Evolutionary conservation across 2,888 invertebrate species (phyloP).

Genomic region (Alloplasta piceator): DNA sequence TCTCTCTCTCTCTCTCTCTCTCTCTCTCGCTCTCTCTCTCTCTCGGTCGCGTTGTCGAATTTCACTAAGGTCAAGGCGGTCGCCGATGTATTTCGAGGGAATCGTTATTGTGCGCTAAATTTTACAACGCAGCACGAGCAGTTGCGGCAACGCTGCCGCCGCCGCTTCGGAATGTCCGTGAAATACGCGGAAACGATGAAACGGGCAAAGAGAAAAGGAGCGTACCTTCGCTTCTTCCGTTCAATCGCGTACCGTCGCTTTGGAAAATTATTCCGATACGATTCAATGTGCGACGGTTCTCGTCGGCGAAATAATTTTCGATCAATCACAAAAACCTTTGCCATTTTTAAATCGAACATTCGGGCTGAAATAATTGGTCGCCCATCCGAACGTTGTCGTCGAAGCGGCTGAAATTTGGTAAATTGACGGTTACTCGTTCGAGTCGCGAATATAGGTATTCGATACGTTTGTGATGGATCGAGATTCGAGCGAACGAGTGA

Average conservation of each 20-base stretch:
- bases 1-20: not conserved
- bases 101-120: constrained; percentile 1
- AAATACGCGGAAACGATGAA: constrained; percentile 40
- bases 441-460: not conserved
- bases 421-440: not conserved
- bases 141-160: constrained; percentile 9
- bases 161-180: constrained; percentile 28
- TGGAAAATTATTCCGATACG: not conserved
- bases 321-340: too few species aligned
- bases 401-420: not conserved
- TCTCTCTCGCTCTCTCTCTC: constrained; percentile 1
- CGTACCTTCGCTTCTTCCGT: constrained; percentile 7
- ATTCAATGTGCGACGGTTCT: not conserved
- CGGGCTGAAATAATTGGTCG: not conserved
- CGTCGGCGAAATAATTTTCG: not conserved
- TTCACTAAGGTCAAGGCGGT: too few species aligned
- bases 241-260: not conserved
- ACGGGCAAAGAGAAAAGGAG: not conserved
- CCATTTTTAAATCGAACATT: too few species aligned
- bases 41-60: not conserved
- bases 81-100: too few species aligned
- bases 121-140: constrained; percentile 32
- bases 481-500: not conserved
- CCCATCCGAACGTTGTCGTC: not conserved
- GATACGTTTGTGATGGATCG: not conserved